These are phyloP conservation scores for Erpetoichthys calabaricus DNA, from an alignment of 2,797 vertebrate species.

Conservation along the genomic window DNA sequence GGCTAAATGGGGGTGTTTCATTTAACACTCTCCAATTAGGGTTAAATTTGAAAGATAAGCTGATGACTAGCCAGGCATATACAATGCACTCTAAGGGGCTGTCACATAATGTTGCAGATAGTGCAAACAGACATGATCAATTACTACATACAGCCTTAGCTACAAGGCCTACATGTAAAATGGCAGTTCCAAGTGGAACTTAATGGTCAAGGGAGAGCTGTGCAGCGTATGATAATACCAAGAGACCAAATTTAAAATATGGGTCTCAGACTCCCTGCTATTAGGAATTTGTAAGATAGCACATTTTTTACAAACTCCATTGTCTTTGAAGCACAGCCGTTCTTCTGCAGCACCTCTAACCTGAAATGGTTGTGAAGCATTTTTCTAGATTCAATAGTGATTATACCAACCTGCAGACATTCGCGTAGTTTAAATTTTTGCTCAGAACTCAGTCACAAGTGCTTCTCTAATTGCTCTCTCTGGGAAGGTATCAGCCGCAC, in stretches of 20 bases:
- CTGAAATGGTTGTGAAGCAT: constrained; percentile 14
- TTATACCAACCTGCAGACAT: constrained; percentile 14
- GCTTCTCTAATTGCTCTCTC: constrained; percentile 30
- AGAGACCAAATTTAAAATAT: constrained; percentile 13
- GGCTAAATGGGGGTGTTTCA: constrained; percentile 7
- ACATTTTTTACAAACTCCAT: constrained; percentile 6
- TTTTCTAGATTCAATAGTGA: constrained; percentile 15
- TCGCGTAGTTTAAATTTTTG: constrained; percentile 14
- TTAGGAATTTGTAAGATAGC: constrained; percentile 8
- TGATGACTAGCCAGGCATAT: constrained; percentile 9
- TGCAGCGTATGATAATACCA: constrained; percentile 10
- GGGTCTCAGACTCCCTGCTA: constrained; percentile 5
- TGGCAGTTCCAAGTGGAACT: constrained; percentile 9
- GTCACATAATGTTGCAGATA: constrained; percentile 10
- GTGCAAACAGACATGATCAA: constrained; percentile 16
- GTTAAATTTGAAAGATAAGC: constrained; percentile 15
- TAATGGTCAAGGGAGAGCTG: constrained; percentile 17
- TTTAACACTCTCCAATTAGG: constrained; percentile 17
- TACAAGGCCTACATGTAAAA: constrained; percentile 17
- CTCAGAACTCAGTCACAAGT: constrained; percentile 16
- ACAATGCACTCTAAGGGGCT: constrained; percentile 7
- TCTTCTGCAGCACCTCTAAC: constrained; percentile 8
- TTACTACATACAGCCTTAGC: constrained; percentile 25
- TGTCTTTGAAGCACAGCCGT: constrained; percentile 8
- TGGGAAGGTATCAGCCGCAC: constrained; percentile 18